These are phyloP conservation scores for Urocynchramus pylzowi DNA, from an alignment of 2,113 vertebrate species.

Conservation along the genomic window DNA sequence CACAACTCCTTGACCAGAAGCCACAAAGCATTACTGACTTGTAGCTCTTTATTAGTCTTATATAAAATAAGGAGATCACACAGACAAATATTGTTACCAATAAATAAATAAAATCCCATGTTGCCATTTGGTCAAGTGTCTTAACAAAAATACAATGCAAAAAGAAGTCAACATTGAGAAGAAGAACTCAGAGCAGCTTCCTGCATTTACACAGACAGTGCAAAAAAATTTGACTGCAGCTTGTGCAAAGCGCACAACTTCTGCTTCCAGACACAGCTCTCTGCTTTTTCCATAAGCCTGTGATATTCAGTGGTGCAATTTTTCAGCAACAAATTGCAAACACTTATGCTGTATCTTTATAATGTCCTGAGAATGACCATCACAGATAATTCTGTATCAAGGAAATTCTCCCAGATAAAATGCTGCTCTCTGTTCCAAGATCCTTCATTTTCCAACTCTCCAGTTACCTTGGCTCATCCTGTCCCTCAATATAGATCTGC, in stretches of 20 bases:
- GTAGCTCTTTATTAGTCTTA: background rate
- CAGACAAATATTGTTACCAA: background rate
- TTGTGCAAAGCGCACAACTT: background rate
- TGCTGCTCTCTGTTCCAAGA: background rate
- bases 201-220: background rate
- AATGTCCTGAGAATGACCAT: background rate
- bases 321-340: background rate
- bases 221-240: background rate
- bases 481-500: slow-evolving; percentile 97
- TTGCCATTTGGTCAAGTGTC: background rate
- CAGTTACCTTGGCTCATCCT: slow-evolving; percentile 90
- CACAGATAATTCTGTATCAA: background rate
- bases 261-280: background rate
- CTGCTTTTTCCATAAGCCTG: background rate
- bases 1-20: background rate
- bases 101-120: background rate
- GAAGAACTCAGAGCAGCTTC: background rate
- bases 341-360: background rate
- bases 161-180: background rate
- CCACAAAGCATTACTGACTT: background rate
- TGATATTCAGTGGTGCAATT: background rate
- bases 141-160: background rate
- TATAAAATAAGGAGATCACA: background rate
- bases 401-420: background rate
- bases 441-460: background rate